A percentile compares a stretch with the other conserved stretches of the same genome.
Evolutionary conservation across 1,140 invertebrate species (phyloP).

Genomic region (Cydia pomonella): DNA sequence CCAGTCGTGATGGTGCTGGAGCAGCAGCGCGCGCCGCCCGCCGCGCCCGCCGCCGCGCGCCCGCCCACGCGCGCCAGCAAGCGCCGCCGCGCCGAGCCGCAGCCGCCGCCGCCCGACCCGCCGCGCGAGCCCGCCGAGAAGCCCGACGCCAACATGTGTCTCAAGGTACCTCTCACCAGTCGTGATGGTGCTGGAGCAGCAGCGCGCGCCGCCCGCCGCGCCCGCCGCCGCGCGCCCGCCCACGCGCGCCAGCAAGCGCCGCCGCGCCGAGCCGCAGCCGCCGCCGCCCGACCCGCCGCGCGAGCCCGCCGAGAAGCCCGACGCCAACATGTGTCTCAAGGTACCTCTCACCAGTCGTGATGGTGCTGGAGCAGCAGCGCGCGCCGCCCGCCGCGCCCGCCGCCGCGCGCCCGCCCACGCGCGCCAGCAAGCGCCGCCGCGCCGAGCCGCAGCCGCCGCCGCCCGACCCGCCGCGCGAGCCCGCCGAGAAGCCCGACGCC

Average conservation of each 20-base stretch:
- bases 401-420: slow-evolving; percentile 56
- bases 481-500: slow-evolving; percentile 88
- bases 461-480: slow-evolving; percentile 82
- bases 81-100: too few relatives aligned
- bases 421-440: slow-evolving; percentile 62
- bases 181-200: too few relatives aligned
- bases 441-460: slow-evolving; percentile 75
- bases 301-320: slow-evolving; percentile 88
- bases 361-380: slow-evolving; percentile 80
- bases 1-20: slow-evolving; percentile 74
- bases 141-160: too few relatives aligned
- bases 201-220: slow-evolving; percentile 79
- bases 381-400: slow-evolving; percentile 64
- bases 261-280: slow-evolving; percentile 76
- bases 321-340: slow-evolving; percentile 91
- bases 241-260: slow-evolving; percentile 59
- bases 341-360: slow-evolving; percentile 79
- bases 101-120: too few relatives aligned
- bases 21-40: slow-evolving; percentile 74
- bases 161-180: too few relatives aligned
- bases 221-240: slow-evolving; percentile 55
- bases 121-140: too few relatives aligned
- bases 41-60: slow-evolving; percentile 81
- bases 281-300: slow-evolving; percentile 76
- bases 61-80: too few relatives aligned